Conservation (phyloP, 2,888 invertebrate genomes). For the Linnaemya tessellans region DNA sequence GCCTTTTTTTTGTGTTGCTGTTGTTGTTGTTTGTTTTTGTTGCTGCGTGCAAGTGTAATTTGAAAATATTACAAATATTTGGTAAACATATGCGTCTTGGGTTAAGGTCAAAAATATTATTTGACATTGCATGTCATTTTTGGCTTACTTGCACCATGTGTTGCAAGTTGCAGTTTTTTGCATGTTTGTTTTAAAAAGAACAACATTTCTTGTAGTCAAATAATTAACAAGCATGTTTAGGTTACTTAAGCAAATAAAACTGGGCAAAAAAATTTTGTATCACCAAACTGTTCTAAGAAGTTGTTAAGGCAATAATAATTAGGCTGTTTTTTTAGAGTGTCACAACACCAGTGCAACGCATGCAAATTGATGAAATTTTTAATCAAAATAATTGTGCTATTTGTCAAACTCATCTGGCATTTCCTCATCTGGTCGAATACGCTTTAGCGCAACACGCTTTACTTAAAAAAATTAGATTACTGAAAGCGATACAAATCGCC, state of each 20-base stretch:
- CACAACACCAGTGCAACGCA: too few relatives aligned
- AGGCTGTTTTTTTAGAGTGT: neutral
- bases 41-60: conserved; percentile 8
- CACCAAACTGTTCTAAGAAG: neutral
- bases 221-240: neutral
- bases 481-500: too few relatives aligned
- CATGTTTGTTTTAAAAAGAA: neutral
- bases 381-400: too few relatives aligned
- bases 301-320: neutral
- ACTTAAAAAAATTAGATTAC: too few relatives aligned
- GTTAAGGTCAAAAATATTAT: conserved; percentile 27
- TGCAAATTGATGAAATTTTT: too few relatives aligned
- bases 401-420: too few relatives aligned
- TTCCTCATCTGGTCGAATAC: too few relatives aligned
- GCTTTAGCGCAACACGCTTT: too few relatives aligned
- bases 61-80: conserved; percentile 33
- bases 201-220: conserved; percentile 46
- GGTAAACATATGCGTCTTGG: conserved; percentile 45
- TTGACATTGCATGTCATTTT: conserved; percentile 51
- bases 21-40: neutral
- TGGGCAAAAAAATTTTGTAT: neutral
- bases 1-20: conserved; percentile 9
- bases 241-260: neutral
- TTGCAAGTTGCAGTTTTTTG: conserved; percentile 37
- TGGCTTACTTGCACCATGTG: conserved; percentile 55